A percentile compares a stretch with the other conserved stretches of the same genome.
Evolutionary conservation across 2,797 vertebrate species (phyloP).

Genomic region (Sylvilagus floridanus): DNA sequence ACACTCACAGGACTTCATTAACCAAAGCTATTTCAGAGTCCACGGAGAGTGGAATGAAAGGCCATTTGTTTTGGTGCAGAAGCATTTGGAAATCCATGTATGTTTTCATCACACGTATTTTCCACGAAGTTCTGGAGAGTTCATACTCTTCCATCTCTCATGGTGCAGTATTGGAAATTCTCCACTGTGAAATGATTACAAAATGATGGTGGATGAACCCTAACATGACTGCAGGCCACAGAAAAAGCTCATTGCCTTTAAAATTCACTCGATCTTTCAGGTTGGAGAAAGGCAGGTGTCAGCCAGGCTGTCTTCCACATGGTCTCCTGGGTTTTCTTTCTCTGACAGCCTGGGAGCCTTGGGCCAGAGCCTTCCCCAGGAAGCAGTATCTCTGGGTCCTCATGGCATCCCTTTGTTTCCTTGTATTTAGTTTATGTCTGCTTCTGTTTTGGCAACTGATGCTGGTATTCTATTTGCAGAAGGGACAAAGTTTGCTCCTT

Average conservation of each 20-base stretch:
- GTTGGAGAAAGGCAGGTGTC: not conserved
- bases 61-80: too few species aligned
- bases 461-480: slow-evolving; percentile 11
- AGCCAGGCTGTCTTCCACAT: not conserved
- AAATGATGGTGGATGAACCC: not conserved
- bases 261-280: not conserved
- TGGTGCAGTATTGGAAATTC: not conserved
- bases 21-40: too few species aligned
- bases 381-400: not conserved
- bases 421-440: slow-evolving; percentile 30
- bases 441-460: slow-evolving; percentile 10
- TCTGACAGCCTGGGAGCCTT: not conserved
- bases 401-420: not conserved
- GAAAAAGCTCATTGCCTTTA: not conserved
- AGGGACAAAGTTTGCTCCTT: slow-evolving; percentile 36
- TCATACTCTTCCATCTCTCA: not conserved
- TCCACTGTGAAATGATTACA: not conserved
- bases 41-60: too few species aligned
- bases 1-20: not conserved
- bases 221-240: not conserved
- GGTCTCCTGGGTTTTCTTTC: not conserved
- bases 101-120: too few species aligned
- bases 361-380: not conserved
- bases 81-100: too few species aligned
- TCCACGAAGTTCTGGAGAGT: too few species aligned